These are phyloP conservation scores for Ptycholaimellus sp. DNA, from an alignment of 2,888 invertebrate species.

Conservation along the genomic window DNA sequence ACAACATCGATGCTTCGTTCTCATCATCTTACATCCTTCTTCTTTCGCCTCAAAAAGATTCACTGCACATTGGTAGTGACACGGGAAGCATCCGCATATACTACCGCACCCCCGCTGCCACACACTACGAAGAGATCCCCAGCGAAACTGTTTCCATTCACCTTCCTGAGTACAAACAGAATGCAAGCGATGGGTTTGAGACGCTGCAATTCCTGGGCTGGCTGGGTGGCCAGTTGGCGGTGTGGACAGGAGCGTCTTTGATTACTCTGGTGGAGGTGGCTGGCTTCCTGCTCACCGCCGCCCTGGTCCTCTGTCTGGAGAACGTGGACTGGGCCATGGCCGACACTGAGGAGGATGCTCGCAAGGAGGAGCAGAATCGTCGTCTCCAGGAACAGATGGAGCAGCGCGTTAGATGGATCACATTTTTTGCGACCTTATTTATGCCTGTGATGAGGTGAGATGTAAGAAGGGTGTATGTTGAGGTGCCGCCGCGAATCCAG, in stretches of 20 bases:
- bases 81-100: constrained; percentile 3
- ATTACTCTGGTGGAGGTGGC: constrained; percentile 2
- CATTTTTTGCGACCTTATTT: no score
- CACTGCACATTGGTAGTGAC: constrained; percentile 1
- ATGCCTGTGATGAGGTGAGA: no score
- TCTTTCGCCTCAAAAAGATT: no score
- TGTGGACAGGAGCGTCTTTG: constrained; percentile 4
- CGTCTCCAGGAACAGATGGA: no score
- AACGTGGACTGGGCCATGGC: constrained; percentile 4
- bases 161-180: no score
- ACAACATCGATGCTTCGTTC: no score
- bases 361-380: no score
- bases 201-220: constrained; percentile 4
- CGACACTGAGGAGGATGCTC: background rate
- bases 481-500: no score
- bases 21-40: no score
- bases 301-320: constrained; percentile 3
- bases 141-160: constrained; percentile 2
- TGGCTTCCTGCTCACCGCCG: background rate
- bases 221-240: constrained; percentile 5
- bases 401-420: no score
- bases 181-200: background rate
- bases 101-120: background rate
- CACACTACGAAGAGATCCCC: constrained; percentile 1
- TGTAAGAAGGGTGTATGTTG: no score